Evolutionary conservation across 2,888 invertebrate genomes (phyloP).

Genomic region (Sphinx pinastri): DNA sequence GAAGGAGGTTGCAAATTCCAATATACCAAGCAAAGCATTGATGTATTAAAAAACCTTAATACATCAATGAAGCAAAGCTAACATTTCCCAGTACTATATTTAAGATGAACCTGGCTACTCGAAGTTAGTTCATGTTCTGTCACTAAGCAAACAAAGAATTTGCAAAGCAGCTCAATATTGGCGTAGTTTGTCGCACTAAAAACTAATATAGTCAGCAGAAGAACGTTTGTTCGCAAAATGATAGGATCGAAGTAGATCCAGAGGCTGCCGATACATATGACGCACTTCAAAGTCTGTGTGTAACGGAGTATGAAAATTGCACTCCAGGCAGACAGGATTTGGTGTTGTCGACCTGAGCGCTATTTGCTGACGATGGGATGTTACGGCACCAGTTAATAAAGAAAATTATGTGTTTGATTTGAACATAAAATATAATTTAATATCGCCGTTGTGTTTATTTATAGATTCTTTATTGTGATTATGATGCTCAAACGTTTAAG

Average conservation of each 20-base stretch:
- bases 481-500: no score
- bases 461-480: no score
- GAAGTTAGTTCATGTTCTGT: neutral
- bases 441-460: no score
- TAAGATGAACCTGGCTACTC: neutral
- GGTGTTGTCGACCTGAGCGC: neutral
- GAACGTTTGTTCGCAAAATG: slow-evolving; percentile 6
- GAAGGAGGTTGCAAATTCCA: no score
- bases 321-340: slow-evolving; percentile 1
- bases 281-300: neutral
- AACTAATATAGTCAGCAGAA: slow-evolving; percentile 11
- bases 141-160: neutral
- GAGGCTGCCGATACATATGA: slow-evolving; percentile 18
- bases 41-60: no score
- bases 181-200: slow-evolving; percentile 1
- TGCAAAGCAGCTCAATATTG: neutral
- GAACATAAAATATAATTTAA: no score
- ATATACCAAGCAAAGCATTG: no score
- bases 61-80: neutral
- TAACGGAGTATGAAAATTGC: slow-evolving; percentile 28
- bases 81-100: neutral
- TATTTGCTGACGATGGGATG: neutral
- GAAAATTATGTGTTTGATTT: neutral
- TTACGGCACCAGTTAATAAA: neutral
- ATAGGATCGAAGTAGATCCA: slow-evolving; percentile 25